Evolutionary conservation across 2,888 invertebrate genomes (phyloP), one percentile per base, ranked within the genome.

Genomic region (Synanthedon myopaeformis): DNA sequence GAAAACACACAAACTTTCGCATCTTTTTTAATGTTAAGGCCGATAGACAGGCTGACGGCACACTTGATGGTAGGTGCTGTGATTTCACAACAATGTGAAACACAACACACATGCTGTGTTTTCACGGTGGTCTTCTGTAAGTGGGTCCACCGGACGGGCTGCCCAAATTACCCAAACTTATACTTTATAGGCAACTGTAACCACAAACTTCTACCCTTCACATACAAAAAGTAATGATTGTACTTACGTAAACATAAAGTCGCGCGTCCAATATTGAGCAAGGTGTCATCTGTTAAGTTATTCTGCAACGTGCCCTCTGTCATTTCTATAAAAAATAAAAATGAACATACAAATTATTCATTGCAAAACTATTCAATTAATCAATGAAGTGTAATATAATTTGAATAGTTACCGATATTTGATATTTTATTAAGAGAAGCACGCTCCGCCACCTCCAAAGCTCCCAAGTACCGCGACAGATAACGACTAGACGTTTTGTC

Each of bases 401-500:
- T 35, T 35, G 10, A 8, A 53, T 53, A n/a, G 17, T 45, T 68
- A 84, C 84, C 82, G 58, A 76, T 76, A 28, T 67, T 65, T 0
- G 83, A 85, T 63, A 82, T 72, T 66, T 86, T 86, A 63, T 79
- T 82, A 45, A 83, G 64, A 57, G 78, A 81, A 0, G 71, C 66
- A 2, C 83, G 70, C 57, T 86, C 84, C 6, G 72, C 59, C 0
- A 82, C 82, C 56, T 88, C 88, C 42, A 88, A 61, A 0, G 81
- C 74, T 0, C 87, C 87, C 45, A 88, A 69, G 49, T 88, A 88
- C 1, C 80, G 73, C 0, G 85, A 80, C 1, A 88, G 65, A 53
- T 88, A 84, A 1, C 88, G 71, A 54, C 77, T 74, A 0, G 87
- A 84, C 51, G 81, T 82, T 58, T 85, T 88, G 58, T 88, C 88